Base-by-base conservation (phyloP, 2,797 vertebrate species). In the Florisuga fusca region DNA sequence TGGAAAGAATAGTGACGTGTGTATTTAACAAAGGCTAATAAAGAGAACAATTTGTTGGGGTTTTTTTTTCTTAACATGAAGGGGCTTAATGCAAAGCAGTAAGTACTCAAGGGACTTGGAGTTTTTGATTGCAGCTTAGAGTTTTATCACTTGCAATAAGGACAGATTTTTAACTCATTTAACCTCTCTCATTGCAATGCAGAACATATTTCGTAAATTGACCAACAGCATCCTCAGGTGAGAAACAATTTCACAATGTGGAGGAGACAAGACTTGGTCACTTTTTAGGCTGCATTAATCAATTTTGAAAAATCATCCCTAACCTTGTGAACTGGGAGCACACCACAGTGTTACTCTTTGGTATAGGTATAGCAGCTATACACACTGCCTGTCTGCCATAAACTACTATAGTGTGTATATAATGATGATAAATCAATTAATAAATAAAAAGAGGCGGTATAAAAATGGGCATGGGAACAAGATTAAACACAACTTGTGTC, bases 311-410 rank as follows among this genome's bases (percentile, higher is more conserved):
- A 57, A 50, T 62, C 18, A 43, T 27, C 9, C 36, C 55, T 84
- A 58, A 69, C 58, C 33, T 51, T 33, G n/a, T 72, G 61, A 93
- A 69, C 36, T 53, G 53, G 58, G 29, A 87, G 50, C 25, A 17
- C 6, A 55, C 46, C 80, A 46, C 5, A 1, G 50, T 12, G 2
- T 26, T 50, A 73, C 6, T 9, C 38, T 68, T 41, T 3, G 6
- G 31, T 53, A 9, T 29, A 48, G 71, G 67, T 31, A 58, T 34
- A 54, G 19, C 82, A 86, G 29, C 36, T 31, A 23, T 26, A 63
- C 50, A 95, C 67, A n/a, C n/a, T n/a, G n/a, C 50, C 94, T 93
- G 59, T 72, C 87, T 34, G 5, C 13, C n/a, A n/a, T n/a, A n/a
- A 94, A 73, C 69, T 92, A 83, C 73, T 78, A 67, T 15, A 81